phyloP scores from a whole-genome alignment of 2,797 vertebrate species.

The Ceyx erithaca region DNA sequence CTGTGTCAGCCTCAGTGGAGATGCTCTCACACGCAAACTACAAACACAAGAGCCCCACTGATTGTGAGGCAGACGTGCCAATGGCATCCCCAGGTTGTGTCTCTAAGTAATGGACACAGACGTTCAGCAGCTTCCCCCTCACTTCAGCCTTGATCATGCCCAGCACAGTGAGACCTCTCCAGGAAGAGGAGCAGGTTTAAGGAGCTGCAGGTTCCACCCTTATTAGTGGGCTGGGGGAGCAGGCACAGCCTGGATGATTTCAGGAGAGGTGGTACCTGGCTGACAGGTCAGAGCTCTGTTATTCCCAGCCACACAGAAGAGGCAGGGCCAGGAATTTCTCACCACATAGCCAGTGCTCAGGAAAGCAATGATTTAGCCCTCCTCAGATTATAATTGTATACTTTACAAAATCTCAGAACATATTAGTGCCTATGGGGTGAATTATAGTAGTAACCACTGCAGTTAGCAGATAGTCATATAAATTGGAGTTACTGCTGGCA shows the following conservation, averaged over 20 bases:
- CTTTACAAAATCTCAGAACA: slow-evolving; percentile 34
- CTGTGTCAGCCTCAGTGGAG: neutral
- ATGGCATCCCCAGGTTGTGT: fast-evolving
- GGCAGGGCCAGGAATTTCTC: neutral
- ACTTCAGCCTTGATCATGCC: neutral
- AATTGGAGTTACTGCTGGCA: slow-evolving; percentile 49
- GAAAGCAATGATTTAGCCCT: neutral
- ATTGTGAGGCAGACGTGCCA: neutral
- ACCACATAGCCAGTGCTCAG: neutral
- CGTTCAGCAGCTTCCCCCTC: neutral
- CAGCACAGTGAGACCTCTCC: fast-evolving
- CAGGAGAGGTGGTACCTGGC: neutral
- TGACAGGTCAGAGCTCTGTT: neutral
- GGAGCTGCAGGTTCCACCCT: neutral
- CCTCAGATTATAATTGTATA: neutral
- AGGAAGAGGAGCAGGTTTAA: neutral
- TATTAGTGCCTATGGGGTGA: slow-evolving; percentile 11
- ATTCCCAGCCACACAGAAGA: neutral
- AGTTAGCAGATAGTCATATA: slow-evolving; percentile 30
- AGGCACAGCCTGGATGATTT: neutral
- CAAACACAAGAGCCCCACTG: neutral
- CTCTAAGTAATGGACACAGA: neutral
- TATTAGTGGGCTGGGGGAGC: fast-evolving
- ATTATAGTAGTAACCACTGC: slow-evolving; percentile 4
- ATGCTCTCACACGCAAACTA: neutral